Base-by-base conservation (phyloP, 35 echinoderm and acorn worm genomes). In the Acanthaster planci region DNA sequence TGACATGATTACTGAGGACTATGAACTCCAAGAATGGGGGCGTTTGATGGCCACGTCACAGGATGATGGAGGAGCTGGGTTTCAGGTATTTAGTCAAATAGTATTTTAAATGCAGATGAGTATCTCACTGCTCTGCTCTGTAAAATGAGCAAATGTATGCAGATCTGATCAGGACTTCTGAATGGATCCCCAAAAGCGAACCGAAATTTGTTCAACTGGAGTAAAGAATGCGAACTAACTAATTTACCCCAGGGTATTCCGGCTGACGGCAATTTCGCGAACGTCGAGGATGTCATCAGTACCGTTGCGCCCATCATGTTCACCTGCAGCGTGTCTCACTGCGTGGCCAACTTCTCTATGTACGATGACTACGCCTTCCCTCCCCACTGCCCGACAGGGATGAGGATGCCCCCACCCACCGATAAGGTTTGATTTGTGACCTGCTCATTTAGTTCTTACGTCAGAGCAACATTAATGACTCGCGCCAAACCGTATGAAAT, bases 301-400 rank as follows among this genome's bases (percentile, higher is more conserved):
- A 85, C 76, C n/a, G 72, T 95, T 5, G 87, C 89, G 18, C 39
- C 85, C 8, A 81, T 95, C 17, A 95, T 95, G 40, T 95, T 87
- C 85, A 95, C 84, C 15, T 80, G 89, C 79, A 95, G 88, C 34
- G 92, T 87, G 9, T 55, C 47, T 7, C 92, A 94, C 40, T 88
- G 88, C 0, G 67, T 78, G 16, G 84, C 53, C 14, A 95, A 95
- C 52, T 95, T 95, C 47, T 67, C 57, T 12, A 89, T 91, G 84
- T 95, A 95, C 40, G 93, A 95, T n/a, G 84, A 95, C 30, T 95
- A 95, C 75, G 88, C 84, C 0, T 95, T 87, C 52, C 93, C 93
- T 5, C 84, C 84, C 4, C 86, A 95, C 85, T 95, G 91, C 85
- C 93, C 93, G 29, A 84, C 90, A 1, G 80, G 37, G 5, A 51